phyloP scores from a whole-genome alignment of 2,113 vertebrate genomes.

The Nesospiza acunhae region DNA sequence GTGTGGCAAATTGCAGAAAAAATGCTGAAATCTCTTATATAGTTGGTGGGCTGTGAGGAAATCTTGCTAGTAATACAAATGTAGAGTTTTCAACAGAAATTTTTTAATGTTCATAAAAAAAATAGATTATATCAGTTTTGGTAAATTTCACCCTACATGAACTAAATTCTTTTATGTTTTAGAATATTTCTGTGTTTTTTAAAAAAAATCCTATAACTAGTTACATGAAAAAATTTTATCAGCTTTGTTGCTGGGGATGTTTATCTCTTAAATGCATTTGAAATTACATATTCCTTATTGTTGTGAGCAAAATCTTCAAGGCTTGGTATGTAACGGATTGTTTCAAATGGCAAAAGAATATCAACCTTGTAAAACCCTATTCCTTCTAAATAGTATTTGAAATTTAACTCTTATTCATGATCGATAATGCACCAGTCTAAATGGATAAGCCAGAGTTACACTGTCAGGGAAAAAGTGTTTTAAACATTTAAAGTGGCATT shows the following conservation, averaged over 20 bases:
- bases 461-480: not conserved
- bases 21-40: not conserved
- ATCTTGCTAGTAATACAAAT: not conserved
- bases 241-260: not conserved
- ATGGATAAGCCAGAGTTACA: not conserved
- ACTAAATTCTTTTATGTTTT: not conserved
- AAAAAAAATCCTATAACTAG: not conserved
- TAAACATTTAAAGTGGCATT: not conserved
- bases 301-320: not conserved
- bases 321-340: not conserved
- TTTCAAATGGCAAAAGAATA: slow-evolving; percentile 8
- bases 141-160: not conserved
- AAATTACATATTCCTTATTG: not conserved
- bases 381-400: not conserved
- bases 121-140: not conserved
- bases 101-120: not conserved
- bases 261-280: not conserved
- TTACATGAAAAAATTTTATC: not conserved
- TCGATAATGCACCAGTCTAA: not conserved
- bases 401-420: not conserved
- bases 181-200: not conserved
- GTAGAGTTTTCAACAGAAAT: not conserved
- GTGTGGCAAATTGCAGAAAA: not conserved
- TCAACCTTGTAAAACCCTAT: not conserved
- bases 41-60: not conserved